These are phyloP conservation scores for Rhinopomastus cyanomelas DNA, from an alignment of 2,113 vertebrate species.

Conservation along the genomic window DNA sequence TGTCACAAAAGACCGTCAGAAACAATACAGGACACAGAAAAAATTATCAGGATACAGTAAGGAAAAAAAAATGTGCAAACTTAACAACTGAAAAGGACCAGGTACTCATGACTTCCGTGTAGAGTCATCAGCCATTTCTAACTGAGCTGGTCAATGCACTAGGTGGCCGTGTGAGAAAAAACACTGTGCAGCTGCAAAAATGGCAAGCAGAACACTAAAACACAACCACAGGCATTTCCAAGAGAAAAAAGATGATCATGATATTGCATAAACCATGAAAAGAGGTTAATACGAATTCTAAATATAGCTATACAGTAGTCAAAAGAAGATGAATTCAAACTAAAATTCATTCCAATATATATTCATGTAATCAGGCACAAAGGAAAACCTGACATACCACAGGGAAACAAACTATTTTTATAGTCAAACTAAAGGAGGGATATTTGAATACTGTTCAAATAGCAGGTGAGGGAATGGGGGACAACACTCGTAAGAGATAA, in stretches of 20 bases:
- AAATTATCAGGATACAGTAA: background rate
- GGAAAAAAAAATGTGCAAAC: background rate
- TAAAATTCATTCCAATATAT: background rate
- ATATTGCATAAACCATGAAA: background rate
- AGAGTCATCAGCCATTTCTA: background rate
- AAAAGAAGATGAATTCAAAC: background rate
- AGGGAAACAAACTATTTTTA: background rate
- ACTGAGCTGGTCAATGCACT: background rate
- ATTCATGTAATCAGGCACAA: background rate
- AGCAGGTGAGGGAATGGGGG: background rate
- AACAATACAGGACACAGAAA: background rate
- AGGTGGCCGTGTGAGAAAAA: background rate
- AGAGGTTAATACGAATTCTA: background rate
- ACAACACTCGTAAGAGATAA: background rate
- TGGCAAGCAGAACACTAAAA: background rate
- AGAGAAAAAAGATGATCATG: conserved; percentile 14
- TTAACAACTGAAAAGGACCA: background rate
- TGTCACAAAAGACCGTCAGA: background rate
- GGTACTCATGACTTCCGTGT: background rate
- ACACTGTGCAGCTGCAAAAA: background rate
- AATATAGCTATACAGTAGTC: background rate
- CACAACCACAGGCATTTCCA: background rate
- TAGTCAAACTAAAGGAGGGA: background rate
- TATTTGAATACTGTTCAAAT: background rate
- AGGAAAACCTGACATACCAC: background rate